These are phyloP conservation scores for Cheiracanthium punctorium DNA, from an alignment of 2,888 invertebrate species.

Conservation along the genomic window DNA sequence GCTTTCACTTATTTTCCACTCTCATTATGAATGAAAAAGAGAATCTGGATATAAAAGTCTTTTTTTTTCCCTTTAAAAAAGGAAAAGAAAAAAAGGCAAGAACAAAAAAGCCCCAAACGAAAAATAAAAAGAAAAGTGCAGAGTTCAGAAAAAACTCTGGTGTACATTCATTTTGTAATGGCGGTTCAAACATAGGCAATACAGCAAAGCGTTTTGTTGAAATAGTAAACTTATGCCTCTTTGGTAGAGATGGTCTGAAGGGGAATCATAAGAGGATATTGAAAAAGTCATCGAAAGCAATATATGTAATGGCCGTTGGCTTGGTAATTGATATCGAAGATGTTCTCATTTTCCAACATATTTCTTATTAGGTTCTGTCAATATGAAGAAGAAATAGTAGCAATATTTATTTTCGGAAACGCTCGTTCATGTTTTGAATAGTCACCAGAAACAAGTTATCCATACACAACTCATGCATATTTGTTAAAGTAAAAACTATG, in stretches of 20 bases:
- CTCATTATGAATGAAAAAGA: neutral
- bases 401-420: no score
- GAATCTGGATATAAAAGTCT: neutral
- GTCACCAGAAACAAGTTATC: no score
- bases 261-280: constrained; percentile 8
- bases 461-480: no score
- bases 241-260: constrained; percentile 15
- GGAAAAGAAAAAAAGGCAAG: neutral
- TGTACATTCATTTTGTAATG: constrained; percentile 62
- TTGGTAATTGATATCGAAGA: constrained; percentile 66
- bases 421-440: no score
- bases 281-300: constrained; percentile 48
- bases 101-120: neutral
- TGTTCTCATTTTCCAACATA: constrained; percentile 22
- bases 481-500: no score
- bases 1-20: neutral
- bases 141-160: constrained; percentile 10
- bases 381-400: constrained; percentile 13
- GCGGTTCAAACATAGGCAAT: constrained; percentile 20
- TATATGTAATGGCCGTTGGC: constrained; percentile 63
- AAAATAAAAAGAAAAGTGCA: constrained; percentile 14
- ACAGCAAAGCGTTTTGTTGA: constrained; percentile 18
- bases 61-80: neutral
- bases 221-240: constrained; percentile 47
- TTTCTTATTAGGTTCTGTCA: constrained; percentile 46